phyloP scores from a whole-genome alignment of 2,113 vertebrate species.

The Salvelinus fontinalis region DNA sequence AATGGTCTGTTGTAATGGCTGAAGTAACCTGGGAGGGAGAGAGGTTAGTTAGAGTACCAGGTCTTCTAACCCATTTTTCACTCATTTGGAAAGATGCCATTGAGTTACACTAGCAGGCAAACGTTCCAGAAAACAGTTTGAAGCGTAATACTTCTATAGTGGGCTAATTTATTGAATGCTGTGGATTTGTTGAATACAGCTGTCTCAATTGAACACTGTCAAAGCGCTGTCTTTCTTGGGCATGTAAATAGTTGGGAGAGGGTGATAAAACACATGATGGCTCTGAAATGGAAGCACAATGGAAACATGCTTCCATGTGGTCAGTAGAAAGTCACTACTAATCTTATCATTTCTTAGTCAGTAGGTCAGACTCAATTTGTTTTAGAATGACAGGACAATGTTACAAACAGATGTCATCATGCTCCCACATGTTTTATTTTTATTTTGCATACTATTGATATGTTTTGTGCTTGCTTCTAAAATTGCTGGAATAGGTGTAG shows the following conservation, averaged over 20 bases:
- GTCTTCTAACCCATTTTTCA: slow-evolving; percentile 61
- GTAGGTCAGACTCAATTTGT: slow-evolving; percentile 37
- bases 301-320: neutral
- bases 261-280: neutral
- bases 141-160: slow-evolving; percentile 24
- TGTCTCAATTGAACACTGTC: neutral
- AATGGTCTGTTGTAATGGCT: slow-evolving; percentile 60
- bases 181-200: neutral
- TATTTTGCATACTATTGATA: slow-evolving; percentile 1
- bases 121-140: slow-evolving; percentile 32
- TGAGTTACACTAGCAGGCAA: slow-evolving; percentile 21
- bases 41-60: neutral
- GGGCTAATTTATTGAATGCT: slow-evolving; percentile 25
- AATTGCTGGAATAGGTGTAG: slow-evolving; percentile 7
- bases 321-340: slow-evolving; percentile 15
- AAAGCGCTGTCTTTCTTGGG: neutral
- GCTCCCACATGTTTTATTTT: neutral
- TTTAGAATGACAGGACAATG: slow-evolving; percentile 50
- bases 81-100: slow-evolving; percentile 54
- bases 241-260: slow-evolving; percentile 38
- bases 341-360: slow-evolving; percentile 30
- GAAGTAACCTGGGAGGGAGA: slow-evolving; percentile 48
- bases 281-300: too few relatives aligned
- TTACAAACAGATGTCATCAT: slow-evolving; percentile 24
- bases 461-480: slow-evolving; percentile 9